Evolutionary conservation across 2,888 invertebrate species (phyloP).

Genomic region (Dascillus cervinus): DNA sequence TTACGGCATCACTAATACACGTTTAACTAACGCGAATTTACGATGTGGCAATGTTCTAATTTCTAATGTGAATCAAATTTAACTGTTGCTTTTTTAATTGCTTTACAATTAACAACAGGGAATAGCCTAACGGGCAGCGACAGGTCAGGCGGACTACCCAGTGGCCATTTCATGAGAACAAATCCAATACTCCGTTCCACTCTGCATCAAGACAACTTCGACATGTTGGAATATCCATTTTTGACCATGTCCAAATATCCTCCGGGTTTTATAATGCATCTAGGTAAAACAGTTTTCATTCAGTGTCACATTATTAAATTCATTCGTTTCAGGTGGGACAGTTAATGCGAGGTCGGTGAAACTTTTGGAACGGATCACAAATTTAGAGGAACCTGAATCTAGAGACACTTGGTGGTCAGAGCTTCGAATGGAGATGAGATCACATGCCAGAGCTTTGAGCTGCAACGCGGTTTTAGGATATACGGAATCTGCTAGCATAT

Average conservation of each 20-base stretch:
- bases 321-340: conserved; percentile 55
- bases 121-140: conserved; percentile 66
- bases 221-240: conserved; percentile 93
- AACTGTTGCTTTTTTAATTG: background rate
- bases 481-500: conserved; percentile 85
- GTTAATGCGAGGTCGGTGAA: conserved; percentile 81
- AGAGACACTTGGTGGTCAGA: conserved; percentile 97
- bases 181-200: conserved; percentile 52
- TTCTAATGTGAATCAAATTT: background rate
- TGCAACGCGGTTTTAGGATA: conserved; percentile 95
- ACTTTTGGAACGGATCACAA: conserved; percentile 70
- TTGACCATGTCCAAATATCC: conserved; percentile 89
- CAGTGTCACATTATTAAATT: conserved; percentile 5
- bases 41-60: too few species aligned
- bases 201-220: conserved; percentile 71
- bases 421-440: conserved; percentile 87
- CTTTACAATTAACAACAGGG: conserved; percentile 47
- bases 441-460: conserved; percentile 84
- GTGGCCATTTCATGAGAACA: conserved; percentile 48
- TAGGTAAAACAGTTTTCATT: conserved; percentile 54
- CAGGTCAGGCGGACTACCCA: conserved; percentile 51
- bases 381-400: conserved; percentile 83
- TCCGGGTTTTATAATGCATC: conserved; percentile 76
- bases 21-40: too few species aligned
- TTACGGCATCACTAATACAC: conserved; percentile 11